Conservation (phyloP, 92 coral and sea anemone genomes). For the Actinernus sp. region DNA sequence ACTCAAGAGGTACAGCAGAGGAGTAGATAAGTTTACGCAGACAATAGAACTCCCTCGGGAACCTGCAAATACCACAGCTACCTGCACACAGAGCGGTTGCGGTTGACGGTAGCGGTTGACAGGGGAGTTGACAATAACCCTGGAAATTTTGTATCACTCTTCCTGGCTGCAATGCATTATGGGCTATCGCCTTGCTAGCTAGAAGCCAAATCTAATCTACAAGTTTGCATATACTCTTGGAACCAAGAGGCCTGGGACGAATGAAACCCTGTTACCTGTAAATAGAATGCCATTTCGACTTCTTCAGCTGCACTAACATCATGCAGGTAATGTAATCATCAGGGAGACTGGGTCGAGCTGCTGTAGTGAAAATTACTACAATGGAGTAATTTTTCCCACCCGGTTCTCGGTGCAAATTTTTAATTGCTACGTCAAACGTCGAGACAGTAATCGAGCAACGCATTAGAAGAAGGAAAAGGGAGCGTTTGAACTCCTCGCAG, state of each 20-base stretch:
- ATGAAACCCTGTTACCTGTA: constrained; percentile 33
- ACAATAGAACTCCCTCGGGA: too few relatives aligned
- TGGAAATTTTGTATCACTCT: constrained; percentile 5
- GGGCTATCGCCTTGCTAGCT: constrained; percentile 10
- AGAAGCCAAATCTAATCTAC: constrained; percentile 33
- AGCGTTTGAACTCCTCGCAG: too few relatives aligned
- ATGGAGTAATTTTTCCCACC: too few relatives aligned
- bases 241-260: not conserved
- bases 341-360: too few relatives aligned
- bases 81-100: not conserved
- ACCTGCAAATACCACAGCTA: too few relatives aligned
- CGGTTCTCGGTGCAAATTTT: too few relatives aligned
- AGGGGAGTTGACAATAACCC: constrained; percentile 4
- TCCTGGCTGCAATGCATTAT: constrained; percentile 45
- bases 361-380: too few relatives aligned
- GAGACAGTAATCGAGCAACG: too few relatives aligned
- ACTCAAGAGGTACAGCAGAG: not conserved
- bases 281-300: constrained; percentile 84
- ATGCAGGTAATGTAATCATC: too few relatives aligned
- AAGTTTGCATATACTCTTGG: constrained; percentile 9
- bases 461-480: too few relatives aligned
- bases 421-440: too few relatives aligned
- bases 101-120: not conserved
- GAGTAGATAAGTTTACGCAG: constrained; percentile 9
- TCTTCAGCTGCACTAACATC: constrained; percentile 60